Evolutionary conservation across 2,113 vertebrate species (phyloP).

Genomic region (Bettongia penicillata): DNA sequence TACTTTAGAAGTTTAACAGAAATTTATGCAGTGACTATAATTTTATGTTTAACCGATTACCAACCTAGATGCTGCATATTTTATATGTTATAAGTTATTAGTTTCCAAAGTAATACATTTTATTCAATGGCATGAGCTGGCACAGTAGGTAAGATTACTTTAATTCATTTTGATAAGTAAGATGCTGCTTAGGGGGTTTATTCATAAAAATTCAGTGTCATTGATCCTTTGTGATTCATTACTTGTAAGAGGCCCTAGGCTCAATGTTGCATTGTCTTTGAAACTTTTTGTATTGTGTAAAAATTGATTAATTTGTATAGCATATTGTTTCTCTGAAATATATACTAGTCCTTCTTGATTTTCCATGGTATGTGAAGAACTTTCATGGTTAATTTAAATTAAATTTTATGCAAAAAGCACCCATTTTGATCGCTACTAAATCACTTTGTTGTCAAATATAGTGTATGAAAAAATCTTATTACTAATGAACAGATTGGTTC

Average conservation of each 20-base stretch:
- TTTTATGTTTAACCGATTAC: slow-evolving; percentile 65
- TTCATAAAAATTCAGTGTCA: slow-evolving; percentile 48
- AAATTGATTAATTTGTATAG: slow-evolving; percentile 33
- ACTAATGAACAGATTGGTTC: background rate
- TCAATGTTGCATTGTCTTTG: slow-evolving; percentile 54
- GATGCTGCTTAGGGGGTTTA: slow-evolving; percentile 52
- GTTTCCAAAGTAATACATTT: slow-evolving; percentile 79
- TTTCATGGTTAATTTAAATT: background rate
- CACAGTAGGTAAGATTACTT: slow-evolving; percentile 71
- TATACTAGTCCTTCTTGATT: background rate
- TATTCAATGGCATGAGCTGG: slow-evolving; percentile 75
- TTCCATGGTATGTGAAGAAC: background rate
- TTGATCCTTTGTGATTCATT: slow-evolving; percentile 60
- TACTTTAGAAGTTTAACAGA: slow-evolving; percentile 65
- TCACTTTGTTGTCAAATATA: background rate
- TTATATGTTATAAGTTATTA: slow-evolving; percentile 67
- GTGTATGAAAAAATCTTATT: background rate
- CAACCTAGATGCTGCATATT: slow-evolving; percentile 53
- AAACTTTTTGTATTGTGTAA: slow-evolving; percentile 49
- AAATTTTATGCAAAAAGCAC: background rate
- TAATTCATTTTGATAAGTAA: slow-evolving; percentile 65
- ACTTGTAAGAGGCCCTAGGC: slow-evolving; percentile 15
- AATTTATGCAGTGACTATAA: slow-evolving; percentile 54
- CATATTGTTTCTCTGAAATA: background rate
- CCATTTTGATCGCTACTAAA: background rate